Conservation (phyloP, 2,113 vertebrate species). For the Struthidea cinerea region DNA sequence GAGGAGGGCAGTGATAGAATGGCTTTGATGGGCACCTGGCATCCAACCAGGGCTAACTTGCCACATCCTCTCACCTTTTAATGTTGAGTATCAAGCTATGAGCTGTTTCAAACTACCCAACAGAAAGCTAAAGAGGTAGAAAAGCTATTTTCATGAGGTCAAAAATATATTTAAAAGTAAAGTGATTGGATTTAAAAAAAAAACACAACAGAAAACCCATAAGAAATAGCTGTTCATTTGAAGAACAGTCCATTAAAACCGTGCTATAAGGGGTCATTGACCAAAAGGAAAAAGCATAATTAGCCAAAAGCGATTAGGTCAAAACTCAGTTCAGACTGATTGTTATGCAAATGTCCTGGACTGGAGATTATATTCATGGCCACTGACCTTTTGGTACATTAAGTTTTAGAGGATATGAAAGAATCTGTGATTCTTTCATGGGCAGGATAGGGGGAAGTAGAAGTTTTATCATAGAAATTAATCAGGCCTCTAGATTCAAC, state of each 20-base stretch:
- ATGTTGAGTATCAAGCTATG: neutral
- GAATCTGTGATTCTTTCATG: neutral
- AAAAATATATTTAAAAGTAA: neutral
- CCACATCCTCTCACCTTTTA: neutral
- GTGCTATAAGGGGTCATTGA: neutral
- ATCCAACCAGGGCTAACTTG: neutral
- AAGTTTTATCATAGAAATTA: neutral
- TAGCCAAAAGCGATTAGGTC: neutral
- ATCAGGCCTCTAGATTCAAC: neutral
- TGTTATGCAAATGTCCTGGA: neutral
- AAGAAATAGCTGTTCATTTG: neutral
- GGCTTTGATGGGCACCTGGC: neutral
- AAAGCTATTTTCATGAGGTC: neutral
- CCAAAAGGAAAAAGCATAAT: neutral
- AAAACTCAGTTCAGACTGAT: neutral
- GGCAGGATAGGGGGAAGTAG: accelerated
- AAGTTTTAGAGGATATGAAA: neutral
- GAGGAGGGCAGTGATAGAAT: neutral
- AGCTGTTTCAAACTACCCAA: neutral
- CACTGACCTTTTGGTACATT: neutral
- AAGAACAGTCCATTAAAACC: neutral
- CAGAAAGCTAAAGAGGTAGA: neutral
- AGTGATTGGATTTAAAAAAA: neutral
- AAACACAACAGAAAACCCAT: neutral
- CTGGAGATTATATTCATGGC: neutral